Percentiles rank a stretch among this genome's conserved stretches.
Conservation (phyloP, 2,797 vertebrate genomes). For the Malacoraja senta region DNA sequence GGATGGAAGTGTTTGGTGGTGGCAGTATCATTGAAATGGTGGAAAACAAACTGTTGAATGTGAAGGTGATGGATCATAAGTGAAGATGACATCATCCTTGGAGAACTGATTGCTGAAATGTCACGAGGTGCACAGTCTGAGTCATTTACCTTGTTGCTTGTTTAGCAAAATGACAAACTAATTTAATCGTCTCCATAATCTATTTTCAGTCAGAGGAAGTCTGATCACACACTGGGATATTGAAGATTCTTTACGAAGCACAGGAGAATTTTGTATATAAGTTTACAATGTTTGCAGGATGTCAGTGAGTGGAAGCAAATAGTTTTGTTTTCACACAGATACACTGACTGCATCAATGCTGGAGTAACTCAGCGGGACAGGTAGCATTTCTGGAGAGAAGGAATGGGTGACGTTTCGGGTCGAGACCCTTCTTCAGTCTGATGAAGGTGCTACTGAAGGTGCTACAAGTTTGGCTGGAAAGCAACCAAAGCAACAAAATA, state of each 20-base stretch:
- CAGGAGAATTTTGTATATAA: not conserved
- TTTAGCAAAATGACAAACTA: not conserved
- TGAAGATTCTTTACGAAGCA: not conserved
- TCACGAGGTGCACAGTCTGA: not conserved
- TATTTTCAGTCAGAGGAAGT: not conserved
- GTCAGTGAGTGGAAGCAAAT: not conserved
- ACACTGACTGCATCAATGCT: not conserved
- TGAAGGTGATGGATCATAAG: too few relatives aligned
- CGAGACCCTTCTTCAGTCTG: too few relatives aligned
- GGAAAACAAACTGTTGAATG: too few relatives aligned
- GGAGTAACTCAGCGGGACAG: too few relatives aligned
- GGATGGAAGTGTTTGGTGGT: too few relatives aligned
- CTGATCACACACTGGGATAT: not conserved
- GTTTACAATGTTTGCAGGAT: not conserved
- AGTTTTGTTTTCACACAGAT: not conserved
- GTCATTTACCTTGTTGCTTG: too few relatives aligned
- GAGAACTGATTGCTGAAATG: conserved; percentile 1
- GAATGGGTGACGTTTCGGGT: too few relatives aligned
- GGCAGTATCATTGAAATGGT: too few relatives aligned
- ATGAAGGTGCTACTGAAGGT: too few relatives aligned
- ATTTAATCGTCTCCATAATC: not conserved
- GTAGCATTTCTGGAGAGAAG: too few relatives aligned
- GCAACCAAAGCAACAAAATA: too few relatives aligned
- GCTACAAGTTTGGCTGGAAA: too few relatives aligned
- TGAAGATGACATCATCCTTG: not conserved